Percentiles rank a stretch among this genome's conserved stretches.
Evolutionary conservation across 2,888 invertebrate genomes (phyloP).

Genomic region (Cryptops parisi): DNA sequence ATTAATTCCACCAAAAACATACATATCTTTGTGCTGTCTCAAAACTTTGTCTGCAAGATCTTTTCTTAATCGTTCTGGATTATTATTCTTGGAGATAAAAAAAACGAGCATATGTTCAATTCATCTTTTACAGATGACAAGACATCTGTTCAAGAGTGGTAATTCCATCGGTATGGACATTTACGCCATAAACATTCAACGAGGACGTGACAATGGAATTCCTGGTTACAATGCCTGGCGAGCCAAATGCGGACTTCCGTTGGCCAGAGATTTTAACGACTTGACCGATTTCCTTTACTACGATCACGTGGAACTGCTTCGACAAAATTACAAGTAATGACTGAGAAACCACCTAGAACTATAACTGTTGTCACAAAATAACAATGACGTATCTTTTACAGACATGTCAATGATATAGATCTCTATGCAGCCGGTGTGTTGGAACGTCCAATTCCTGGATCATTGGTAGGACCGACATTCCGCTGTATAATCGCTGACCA

Average conservation of each 20-base stretch:
- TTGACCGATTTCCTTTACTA: background rate
- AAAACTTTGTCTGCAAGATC: too few species aligned
- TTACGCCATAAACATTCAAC: conserved; percentile 3
- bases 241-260: background rate
- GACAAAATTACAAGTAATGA: background rate
- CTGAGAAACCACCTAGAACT: too few species aligned
- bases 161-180: background rate
- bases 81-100: too few species aligned
- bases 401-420: conserved; percentile 12
- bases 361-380: too few species aligned
- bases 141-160: conserved; percentile 2
- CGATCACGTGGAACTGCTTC: background rate
- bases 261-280: background rate
- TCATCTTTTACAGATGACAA: background rate
- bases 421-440: conserved; percentile 8
- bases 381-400: too few species aligned
- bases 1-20: background rate
- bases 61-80: too few species aligned
- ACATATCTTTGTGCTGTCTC: too few species aligned
- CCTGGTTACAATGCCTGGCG: conserved; percentile 5
- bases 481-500: conserved; percentile 9
- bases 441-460: conserved; percentile 1
- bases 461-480: conserved; percentile 7
- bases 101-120: background rate
- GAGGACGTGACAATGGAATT: conserved; percentile 2